Evolutionary conservation across 2,888 invertebrate genomes (phyloP), one percentile per base, ranked within the genome.

Genomic region (Lordiphosa andalusiaca): DNA sequence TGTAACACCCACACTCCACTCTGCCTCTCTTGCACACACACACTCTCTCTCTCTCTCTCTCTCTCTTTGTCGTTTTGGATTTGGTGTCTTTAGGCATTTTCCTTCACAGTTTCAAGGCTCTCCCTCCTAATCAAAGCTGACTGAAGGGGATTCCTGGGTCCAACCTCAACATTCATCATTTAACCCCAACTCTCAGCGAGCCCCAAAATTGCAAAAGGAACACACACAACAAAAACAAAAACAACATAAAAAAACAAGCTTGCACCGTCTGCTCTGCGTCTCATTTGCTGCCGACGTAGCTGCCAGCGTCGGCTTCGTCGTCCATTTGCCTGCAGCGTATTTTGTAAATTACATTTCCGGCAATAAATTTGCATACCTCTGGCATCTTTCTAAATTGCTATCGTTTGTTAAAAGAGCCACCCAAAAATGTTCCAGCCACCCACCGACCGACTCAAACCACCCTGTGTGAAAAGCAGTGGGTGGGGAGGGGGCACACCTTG

Each of bases 341-440:
- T 88, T 88, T 83, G 87, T 88, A 88, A 88, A 88, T 88, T 88
- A 88, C 88, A 88, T 88, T 88, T 88, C 89, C 88, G 88, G 88
- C 87, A 87, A 88, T 88, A 88, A 88, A 88, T 88, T 88, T 88
- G 87, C 87, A 88, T 88, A 87, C 87, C 86, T 86, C 83, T 87
- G 85, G 85, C 84, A 82, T 86, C 82, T 83, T 84, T 85, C 85
- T 87, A 87, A 86, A 87, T 87, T 87, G 88, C 88, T 88, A 80
- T 86, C 86, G 84, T 87, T 87, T 78, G 74, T 84, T 78, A 77
- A 75, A 70, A 73, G 73, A 69, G 69, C 70, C 76, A 67, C 69
- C 71, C 74, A 38, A 19, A 19, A 19, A 4, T 3, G 19, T 19
- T 19, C 19, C 3, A 62, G 49, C 57, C 67, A 46, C 39, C 53